phyloP scores from a whole-genome alignment of 2,797 vertebrate genomes.

The Myotis findleyi region DNA sequence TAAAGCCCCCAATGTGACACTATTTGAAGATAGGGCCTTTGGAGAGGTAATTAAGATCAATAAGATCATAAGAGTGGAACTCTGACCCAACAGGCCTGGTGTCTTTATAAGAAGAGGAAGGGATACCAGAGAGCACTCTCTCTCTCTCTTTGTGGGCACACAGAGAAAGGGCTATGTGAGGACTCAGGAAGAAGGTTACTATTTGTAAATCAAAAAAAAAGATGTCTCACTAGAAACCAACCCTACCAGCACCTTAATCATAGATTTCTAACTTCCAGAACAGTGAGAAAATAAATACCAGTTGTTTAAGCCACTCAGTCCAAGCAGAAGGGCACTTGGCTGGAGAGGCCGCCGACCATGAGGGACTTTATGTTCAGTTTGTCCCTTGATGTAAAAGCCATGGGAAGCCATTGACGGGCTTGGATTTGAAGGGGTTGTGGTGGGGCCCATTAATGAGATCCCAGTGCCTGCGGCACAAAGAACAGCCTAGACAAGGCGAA shows the following conservation, averaged over 20 bases:
- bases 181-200: neutral
- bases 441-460: neutral
- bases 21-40: neutral
- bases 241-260: neutral
- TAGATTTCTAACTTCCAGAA: conserved; percentile 7
- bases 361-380: neutral
- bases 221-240: neutral
- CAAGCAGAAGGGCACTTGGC: neutral
- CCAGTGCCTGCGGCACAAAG: neutral
- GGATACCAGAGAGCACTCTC: neutral
- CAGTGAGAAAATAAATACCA: neutral
- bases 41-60: neutral
- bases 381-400: neutral
- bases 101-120: neutral
- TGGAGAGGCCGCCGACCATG: accelerated
- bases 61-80: neutral
- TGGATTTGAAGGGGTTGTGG: neutral
- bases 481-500: neutral
- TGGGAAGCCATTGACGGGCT: neutral
- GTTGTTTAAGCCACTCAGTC: neutral
- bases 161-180: neutral
- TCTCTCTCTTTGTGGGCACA: accelerated
- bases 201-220: neutral
- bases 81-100: neutral
- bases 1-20: neutral